Conservation (phyloP, 2,888 invertebrate species). For the Ophion obscuratus region DNA sequence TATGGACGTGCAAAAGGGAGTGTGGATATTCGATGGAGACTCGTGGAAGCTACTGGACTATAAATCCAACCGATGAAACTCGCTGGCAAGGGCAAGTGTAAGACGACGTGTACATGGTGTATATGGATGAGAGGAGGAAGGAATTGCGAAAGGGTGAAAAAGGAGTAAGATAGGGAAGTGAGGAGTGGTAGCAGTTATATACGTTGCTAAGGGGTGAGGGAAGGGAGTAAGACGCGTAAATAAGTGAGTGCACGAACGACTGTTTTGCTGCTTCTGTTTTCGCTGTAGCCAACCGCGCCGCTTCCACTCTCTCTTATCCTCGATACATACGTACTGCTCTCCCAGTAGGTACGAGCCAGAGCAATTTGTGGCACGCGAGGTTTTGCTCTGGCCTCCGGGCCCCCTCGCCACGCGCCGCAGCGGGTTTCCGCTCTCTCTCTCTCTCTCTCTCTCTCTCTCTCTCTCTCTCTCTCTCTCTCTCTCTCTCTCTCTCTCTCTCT, state of each 20-base stretch:
- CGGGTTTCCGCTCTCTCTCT: conserved; percentile 52
- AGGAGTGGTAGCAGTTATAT: neutral
- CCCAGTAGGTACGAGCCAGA: conserved; percentile 70
- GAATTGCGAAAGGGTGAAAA: conserved; percentile 46
- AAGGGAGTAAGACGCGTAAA: conserved; percentile 73
- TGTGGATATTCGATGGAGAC: conserved; percentile 55
- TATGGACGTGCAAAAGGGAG: conserved; percentile 42
- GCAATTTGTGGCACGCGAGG: conserved; percentile 82
- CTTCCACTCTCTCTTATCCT: conserved; percentile 24
- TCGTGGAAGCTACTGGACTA: conserved; percentile 68
- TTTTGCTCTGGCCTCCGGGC: conserved; percentile 74
- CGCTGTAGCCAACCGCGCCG: conserved; percentile 34
- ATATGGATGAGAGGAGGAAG: conserved; percentile 47
- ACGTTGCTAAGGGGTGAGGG: conserved; percentile 46
- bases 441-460: conserved; percentile 25
- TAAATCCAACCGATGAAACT: conserved; percentile 70
- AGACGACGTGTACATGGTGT: conserved; percentile 59
- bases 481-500: conserved; percentile 36
- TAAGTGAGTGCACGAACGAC: conserved; percentile 74
- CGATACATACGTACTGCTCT: conserved; percentile 59
- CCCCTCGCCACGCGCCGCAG: conserved; percentile 75
- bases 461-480: conserved; percentile 33
- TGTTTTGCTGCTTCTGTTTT: conserved; percentile 61
- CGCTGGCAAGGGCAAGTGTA: conserved; percentile 65
- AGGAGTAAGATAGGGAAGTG: conserved; percentile 35